Evolutionary conservation across 2,113 vertebrate genomes (phyloP).

Genomic region (Haemorhous mexicanus): DNA sequence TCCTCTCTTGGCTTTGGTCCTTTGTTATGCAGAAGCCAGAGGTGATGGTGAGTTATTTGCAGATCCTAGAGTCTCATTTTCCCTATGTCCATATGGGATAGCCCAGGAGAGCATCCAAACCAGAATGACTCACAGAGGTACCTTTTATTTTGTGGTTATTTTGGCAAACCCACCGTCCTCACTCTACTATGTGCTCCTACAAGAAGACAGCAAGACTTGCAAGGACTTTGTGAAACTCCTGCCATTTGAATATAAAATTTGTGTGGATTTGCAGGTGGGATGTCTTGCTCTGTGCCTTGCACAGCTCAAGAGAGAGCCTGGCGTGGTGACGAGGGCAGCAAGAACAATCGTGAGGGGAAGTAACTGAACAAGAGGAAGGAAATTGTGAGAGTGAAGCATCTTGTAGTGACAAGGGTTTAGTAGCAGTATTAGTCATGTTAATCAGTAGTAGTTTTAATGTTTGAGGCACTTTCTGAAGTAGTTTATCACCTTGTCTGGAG

Average conservation of each 20-base stretch:
- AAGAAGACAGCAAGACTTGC: not conserved
- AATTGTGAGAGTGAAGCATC: not conserved
- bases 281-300: not conserved
- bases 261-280: not conserved
- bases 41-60: not conserved
- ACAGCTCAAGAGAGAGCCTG: not conserved
- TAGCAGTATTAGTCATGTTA: not conserved
- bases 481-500: not conserved
- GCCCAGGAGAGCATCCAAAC: not conserved
- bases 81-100: accelerated
- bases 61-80: not conserved
- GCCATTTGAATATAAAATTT: not conserved
- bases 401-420: not conserved
- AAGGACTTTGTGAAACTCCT: not conserved
- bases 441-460: not conserved
- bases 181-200: accelerated
- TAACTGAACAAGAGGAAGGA: not conserved
- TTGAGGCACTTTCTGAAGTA: not conserved
- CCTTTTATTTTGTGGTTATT: not conserved
- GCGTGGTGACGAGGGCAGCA: accelerated
- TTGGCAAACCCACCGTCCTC: not conserved
- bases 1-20: not conserved
- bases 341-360: not conserved
- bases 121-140: not conserved
- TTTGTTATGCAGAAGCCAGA: not conserved